Evolutionary conservation across 2,113 vertebrate species (phyloP), one percentile per base, ranked within the genome.

Genomic region (Hassar affinis): DNA sequence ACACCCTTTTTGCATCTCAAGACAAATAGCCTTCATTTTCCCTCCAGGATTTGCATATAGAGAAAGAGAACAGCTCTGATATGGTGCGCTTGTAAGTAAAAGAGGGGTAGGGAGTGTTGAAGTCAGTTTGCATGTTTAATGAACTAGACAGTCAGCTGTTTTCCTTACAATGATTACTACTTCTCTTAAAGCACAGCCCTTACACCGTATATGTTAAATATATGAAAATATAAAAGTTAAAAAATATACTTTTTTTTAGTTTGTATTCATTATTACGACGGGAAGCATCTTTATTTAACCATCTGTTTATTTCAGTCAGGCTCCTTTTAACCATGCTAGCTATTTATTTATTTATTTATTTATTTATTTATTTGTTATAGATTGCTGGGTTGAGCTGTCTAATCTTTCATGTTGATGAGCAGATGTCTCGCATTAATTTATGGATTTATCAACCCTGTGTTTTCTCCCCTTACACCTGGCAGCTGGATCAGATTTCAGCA

Each of bases 341-440:
- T 27, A 17, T 66, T 62, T 68, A 49, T 49, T 49, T 72, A 49
- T 78, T 57, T 18, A 5, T 22, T 25, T 33, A 88, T 89, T 89
- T 92, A 91, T 89, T 91, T 93, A 22, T 17, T 30, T 75, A 75
- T 30, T 33, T 95, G 94, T 92, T 91, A 93, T 91, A 93, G 93
- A 64, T n/a, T 92, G 89, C 94, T 95, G 93, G 95, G 94, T 95
- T 96, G 96, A 96, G 94, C 94, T 93, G 90, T 93, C 94, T 97
- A 95, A 97, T 96, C 96, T 95, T 97, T 96, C 95, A 93, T 96
- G 88, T 93, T 95, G 93, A 94, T 85, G 91, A 97, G 95, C 97
- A 98, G 97, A 97, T 98, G 97, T 98, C 96, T 95, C 94, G 95
- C 94, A 96, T 98, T 97, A 95, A 98, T 97, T 97, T 98, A 97